Evolutionary conservation across 2,888 invertebrate genomes (phyloP), one percentile per base, ranked within the genome.

Genomic region (Lepidochrysops patricia): DNA sequence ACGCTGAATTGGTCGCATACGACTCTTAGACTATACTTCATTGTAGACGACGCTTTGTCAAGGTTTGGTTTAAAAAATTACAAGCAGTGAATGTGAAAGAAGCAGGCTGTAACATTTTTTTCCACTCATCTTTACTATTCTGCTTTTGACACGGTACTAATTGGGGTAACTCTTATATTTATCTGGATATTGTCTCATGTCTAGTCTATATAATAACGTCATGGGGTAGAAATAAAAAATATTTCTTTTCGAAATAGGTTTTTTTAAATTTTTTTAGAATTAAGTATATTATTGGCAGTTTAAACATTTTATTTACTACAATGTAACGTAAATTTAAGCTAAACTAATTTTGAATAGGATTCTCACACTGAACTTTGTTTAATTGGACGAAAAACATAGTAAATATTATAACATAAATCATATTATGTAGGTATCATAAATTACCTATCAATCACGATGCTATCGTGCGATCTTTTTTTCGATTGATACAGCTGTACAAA

Each of bases 11-110:
- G 54, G 54, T 54, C 54, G 54, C 32, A 32, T 54, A 54, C 54
- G 54, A 54, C 54, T 54, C 54, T 54, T 32, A 54, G 54, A 54
- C 54, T 32, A 19, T 19, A 54, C 54, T 54, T 54, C 54, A 54
- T 54, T 54, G 54, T 54, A 54, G 54, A 54, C 54, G 27, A 27
- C 29, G 54, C 54, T 54, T 54, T 54, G 54, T 54, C 29, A 32
- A 54, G 32, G 29, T 32, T 32, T 32, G 19, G 15, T 54, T 19
- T 32, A 32, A 54, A 54, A 54, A 54, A 54, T 29, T 54, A 32
- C 54, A 32, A 32, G 54, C 52, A 13, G 52, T 32, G 54, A 54
- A 32, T 32, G 32, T 54, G 32, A 29, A 32, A 19, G 19, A 54
- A 29, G n/a, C 26, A 50, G 29, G 54, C 54, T 25, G 50, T 13